These are phyloP conservation scores for Trissolcus basalis DNA, from an alignment of 1,140 invertebrate genomes.

Conservation along the genomic window DNA sequence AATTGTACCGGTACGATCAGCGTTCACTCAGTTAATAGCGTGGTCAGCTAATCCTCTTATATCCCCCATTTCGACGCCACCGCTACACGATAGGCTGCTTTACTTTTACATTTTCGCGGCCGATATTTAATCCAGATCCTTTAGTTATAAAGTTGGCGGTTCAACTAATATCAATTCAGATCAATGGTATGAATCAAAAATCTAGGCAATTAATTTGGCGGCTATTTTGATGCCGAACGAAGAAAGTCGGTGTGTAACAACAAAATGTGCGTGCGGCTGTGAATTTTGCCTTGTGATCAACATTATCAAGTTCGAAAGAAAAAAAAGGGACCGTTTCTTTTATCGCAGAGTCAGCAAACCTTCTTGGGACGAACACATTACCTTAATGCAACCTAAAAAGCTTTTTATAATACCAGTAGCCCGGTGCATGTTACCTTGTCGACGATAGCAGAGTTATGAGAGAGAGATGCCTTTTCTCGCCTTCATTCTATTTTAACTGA, in stretches of 20 bases:
- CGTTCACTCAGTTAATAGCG: constrained; percentile 32
- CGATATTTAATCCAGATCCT: constrained; percentile 12
- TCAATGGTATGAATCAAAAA: not conserved
- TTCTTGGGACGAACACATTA: constrained; percentile 69
- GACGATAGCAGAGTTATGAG: constrained; percentile 38
- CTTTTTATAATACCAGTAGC: constrained; percentile 66
- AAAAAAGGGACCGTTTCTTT: constrained; percentile 12
- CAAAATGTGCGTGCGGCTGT: not conserved
- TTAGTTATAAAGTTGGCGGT: not conserved
- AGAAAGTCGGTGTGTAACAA: too few species aligned
- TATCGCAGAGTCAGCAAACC: constrained; percentile 25
- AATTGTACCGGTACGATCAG: constrained; percentile 30
- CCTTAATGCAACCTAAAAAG: constrained; percentile 73
- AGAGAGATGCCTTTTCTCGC: constrained; percentile 20
- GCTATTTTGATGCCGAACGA: too few species aligned
- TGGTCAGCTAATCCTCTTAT: constrained; percentile 40
- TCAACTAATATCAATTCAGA: not conserved
- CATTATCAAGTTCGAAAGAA: constrained; percentile 30
- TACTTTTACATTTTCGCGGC: constrained; percentile 16
- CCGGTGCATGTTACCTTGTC: constrained; percentile 31
- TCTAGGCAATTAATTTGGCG: not conserved
- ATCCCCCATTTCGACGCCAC: constrained; percentile 29
- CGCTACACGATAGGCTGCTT: constrained; percentile 12
- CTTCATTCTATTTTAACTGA: constrained; percentile 27
- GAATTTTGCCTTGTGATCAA: constrained; percentile 13